These are phyloP conservation scores for Desmodus rotundus DNA, from an alignment of 2,113 vertebrate genomes.

Conservation along the genomic window DNA sequence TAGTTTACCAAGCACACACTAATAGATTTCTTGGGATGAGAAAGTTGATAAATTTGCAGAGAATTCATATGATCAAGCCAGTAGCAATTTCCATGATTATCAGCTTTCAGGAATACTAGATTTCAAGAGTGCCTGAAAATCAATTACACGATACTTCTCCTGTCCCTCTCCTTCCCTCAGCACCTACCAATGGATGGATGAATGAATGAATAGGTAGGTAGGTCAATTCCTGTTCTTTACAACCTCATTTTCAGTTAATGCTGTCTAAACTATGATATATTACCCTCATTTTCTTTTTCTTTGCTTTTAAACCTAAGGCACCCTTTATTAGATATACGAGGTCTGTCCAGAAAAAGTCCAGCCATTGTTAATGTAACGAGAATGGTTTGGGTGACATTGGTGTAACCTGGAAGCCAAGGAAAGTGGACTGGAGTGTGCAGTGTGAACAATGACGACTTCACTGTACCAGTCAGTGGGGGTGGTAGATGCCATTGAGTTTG, in stretches of 20 bases:
- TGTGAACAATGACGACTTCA: too few species aligned
- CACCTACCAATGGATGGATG: not conserved
- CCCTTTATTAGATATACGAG: not conserved
- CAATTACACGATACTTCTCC: not conserved
- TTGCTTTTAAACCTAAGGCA: not conserved
- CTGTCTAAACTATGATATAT: not conserved
- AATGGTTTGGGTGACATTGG: too few species aligned
- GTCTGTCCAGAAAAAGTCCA: too few species aligned
- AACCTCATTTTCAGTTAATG: not conserved
- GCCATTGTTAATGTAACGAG: too few species aligned
- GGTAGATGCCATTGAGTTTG: too few species aligned
- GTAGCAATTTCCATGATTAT: not conserved
- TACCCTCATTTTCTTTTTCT: not conserved
- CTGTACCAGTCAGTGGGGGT: too few species aligned
- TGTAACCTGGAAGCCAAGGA: too few species aligned
- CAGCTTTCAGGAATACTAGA: not conserved
- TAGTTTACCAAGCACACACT: not conserved
- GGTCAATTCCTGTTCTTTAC: slow-evolving; percentile 19
- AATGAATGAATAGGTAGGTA: not conserved
- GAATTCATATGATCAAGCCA: not conserved
- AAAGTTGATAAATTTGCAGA: not conserved
- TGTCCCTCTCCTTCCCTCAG: not conserved
- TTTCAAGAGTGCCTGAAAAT: not conserved
- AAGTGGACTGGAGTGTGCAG: too few species aligned
- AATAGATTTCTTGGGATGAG: not conserved